phyloP scores from a whole-genome alignment of 2,888 invertebrate species.

The Diplolepis rosae region DNA sequence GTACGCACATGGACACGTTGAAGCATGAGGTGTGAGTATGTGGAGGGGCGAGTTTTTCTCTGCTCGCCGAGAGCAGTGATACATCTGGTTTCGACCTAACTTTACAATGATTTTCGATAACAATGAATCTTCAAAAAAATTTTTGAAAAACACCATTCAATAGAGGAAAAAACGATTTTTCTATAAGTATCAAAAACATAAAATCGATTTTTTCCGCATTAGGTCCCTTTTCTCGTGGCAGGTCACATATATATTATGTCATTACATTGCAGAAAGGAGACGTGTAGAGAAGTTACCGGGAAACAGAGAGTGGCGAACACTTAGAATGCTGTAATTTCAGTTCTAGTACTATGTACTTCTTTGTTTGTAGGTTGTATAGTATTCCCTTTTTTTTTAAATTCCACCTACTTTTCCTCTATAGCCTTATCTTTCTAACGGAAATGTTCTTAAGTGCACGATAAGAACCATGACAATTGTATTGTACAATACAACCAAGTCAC shows the following conservation, averaged over 20 bases:
- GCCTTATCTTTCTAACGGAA: slow-evolving; percentile 7
- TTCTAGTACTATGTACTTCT: slow-evolving; percentile 50
- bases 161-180: no score
- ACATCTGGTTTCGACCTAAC: no score
- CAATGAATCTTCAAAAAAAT: no score
- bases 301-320: slow-evolving; percentile 46
- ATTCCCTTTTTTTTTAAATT: slow-evolving; percentile 21
- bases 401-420: neutral
- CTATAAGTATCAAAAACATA: no score
- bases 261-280: slow-evolving; percentile 54
- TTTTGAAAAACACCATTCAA: no score
- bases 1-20: no score
- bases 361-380: slow-evolving; percentile 33
- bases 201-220: no score
- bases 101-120: no score
- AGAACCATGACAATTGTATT: neutral
- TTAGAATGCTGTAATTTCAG: slow-evolving; percentile 58
- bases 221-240: no score
- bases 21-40: no score
- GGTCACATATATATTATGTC: slow-evolving; percentile 55
- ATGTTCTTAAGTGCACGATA: neutral
- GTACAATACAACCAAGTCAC: neutral
- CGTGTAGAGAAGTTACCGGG: slow-evolving; percentile 47
- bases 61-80: no score
- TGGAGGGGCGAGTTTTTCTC: slow-evolving; percentile 50